Evolutionary conservation across 2,797 vertebrate genomes (phyloP).

Genomic region (Simalia tracyae): DNA sequence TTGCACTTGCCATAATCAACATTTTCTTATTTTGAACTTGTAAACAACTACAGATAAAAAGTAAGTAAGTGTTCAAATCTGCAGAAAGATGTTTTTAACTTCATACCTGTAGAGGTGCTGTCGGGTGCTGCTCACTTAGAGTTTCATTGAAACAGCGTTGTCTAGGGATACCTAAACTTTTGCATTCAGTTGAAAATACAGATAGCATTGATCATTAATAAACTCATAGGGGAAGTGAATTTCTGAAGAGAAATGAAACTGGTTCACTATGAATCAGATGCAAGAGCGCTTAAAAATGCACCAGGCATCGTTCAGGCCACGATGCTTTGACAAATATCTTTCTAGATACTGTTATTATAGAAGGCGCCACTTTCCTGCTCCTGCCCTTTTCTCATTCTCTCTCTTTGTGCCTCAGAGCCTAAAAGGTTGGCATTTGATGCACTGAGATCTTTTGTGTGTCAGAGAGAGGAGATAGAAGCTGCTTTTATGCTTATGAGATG

Average conservation of each 20-base stretch:
- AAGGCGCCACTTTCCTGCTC: neutral
- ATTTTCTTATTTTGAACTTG: neutral
- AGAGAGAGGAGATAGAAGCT: neutral
- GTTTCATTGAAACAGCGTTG: neutral
- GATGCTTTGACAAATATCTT: neutral
- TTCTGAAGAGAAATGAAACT: neutral
- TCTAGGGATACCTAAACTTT: neutral
- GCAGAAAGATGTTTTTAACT: neutral
- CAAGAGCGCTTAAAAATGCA: neutral
- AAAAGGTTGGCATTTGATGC: neutral
- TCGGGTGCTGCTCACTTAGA: neutral
- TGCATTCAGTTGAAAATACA: neutral
- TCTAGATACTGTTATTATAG: neutral
- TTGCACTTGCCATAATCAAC: neutral
- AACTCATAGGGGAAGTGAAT: neutral
- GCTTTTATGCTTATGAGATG: neutral
- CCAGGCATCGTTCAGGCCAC: neutral
- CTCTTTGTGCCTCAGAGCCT: neutral
- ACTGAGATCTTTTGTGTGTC: neutral
- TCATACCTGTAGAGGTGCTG: neutral
- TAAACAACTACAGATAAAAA: neutral
- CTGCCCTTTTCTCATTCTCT: neutral
- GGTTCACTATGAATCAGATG: neutral
- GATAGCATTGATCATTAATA: neutral
- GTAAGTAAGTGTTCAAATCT: neutral